These are phyloP conservation scores for Eurosta solidaginis DNA, from an alignment of 1,140 invertebrate species.

Conservation along the genomic window DNA sequence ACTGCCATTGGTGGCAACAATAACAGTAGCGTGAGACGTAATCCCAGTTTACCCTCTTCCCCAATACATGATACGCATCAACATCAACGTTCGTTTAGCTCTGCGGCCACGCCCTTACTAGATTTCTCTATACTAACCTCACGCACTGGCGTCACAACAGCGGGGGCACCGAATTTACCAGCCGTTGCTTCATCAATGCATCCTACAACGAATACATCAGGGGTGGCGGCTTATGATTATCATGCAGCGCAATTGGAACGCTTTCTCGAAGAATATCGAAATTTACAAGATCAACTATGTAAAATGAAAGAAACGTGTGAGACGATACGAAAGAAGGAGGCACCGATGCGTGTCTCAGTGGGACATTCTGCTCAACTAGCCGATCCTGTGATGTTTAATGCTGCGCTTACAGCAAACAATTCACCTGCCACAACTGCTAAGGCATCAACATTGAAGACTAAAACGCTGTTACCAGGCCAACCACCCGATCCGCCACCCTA, in stretches of 20 bases:
- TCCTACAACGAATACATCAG: not conserved
- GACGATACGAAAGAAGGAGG: slow-evolving; percentile 65
- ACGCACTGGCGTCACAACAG: slow-evolving; percentile 40
- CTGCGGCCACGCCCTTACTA: slow-evolving; percentile 54
- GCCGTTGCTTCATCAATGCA: slow-evolving; percentile 50
- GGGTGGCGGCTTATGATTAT: slow-evolving; percentile 69
- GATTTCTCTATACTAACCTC: slow-evolving; percentile 51
- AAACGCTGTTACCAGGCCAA: slow-evolving; percentile 62
- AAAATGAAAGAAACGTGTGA: slow-evolving; percentile 79
- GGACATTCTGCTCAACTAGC: slow-evolving; percentile 55
- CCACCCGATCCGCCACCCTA: slow-evolving; percentile 57
- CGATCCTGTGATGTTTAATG: slow-evolving; percentile 58
- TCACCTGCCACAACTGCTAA: slow-evolving; percentile 60
- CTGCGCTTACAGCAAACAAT: slow-evolving; percentile 39
- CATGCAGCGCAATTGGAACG: slow-evolving; percentile 75
- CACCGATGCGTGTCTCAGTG: slow-evolving; percentile 54
- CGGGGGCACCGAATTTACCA: slow-evolving; percentile 31
- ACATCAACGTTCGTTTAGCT: slow-evolving; percentile 54
- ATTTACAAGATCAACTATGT: slow-evolving; percentile 73
- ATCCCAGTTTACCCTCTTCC: slow-evolving; percentile 51
- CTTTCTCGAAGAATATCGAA: slow-evolving; percentile 77
- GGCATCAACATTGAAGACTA: slow-evolving; percentile 64
- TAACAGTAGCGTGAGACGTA: slow-evolving; percentile 33
- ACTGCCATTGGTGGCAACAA: not conserved
- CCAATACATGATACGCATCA: slow-evolving; percentile 44